Evolutionary conservation across 2,797 vertebrate species (phyloP), one percentile per base, ranked within the genome.

Genomic region (Darevskia mixta): DNA sequence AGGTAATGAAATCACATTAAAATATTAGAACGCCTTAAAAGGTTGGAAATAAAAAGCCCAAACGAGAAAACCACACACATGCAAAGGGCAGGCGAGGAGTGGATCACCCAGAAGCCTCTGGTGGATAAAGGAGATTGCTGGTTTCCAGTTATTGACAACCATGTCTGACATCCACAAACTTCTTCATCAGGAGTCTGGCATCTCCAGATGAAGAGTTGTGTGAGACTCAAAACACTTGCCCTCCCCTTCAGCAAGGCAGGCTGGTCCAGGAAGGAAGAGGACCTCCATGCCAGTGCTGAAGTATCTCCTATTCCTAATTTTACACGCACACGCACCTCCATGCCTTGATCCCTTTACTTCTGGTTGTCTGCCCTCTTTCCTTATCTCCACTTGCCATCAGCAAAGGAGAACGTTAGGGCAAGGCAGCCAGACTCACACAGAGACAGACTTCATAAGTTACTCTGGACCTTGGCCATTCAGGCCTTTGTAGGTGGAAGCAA

Each of bases 1-100:
- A 75, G 11, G 35, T 86, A 45, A 71, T 71, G 66, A 79, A 71
- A 55, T 29, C 85, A 58, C 76, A 69, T 79, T 18, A 79, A 71
- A 86, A 71, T 55, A 71, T 49, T 79, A 49, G 66, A 78, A 71
- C 25, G 35, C 10, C 45, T 71, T 75, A 73, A 83, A 15, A 67
- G 18, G 43, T n/a, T 35, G 35, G 17, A 45, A 32, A 20, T 38
- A 38, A 66, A 55, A 32, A 38, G 41, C 55, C 8, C 11, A 61
- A 64, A 13, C 27, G 49, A 64, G 20, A 64, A 18, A 64, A 18
- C 61, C 61, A 18, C 61, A 18, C 35, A 76, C 72, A 29, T 66
- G 38, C 18, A 82, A 5, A 8, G 32, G 43, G 64, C 8, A 32
- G 9, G 20, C n/a, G 7, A 5, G 8, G 29, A 4, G 7, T 38